phyloP scores from a whole-genome alignment of 2,888 invertebrate genomes.

The Limulus polyphemus region DNA sequence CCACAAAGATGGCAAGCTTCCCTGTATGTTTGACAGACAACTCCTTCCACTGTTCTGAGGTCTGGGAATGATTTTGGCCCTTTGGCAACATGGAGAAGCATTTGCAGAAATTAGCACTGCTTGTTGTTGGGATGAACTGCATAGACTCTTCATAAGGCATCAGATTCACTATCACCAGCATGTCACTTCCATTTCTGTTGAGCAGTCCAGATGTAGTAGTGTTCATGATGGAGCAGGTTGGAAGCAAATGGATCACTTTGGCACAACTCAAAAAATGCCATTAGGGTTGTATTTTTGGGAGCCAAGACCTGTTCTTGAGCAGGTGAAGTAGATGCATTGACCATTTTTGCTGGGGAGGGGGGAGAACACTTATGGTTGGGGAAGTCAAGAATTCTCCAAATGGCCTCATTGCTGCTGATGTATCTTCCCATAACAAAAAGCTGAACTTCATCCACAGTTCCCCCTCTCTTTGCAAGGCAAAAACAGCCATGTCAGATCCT shows the following conservation, averaged over 20 bases:
- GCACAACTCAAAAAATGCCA: conserved; percentile 28
- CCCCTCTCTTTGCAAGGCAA: too few relatives aligned
- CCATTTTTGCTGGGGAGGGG: too few relatives aligned
- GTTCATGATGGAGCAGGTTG: conserved; percentile 5
- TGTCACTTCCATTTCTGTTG: conserved; percentile 7
- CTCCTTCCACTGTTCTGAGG: conserved; percentile 27
- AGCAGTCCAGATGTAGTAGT: conserved; percentile 14
- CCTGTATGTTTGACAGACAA: too few relatives aligned
- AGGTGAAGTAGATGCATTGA: conserved; percentile 22
- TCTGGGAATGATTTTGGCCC: conserved; percentile 28
- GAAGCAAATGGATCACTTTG: conserved; percentile 26
- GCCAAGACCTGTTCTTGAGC: conserved; percentile 9
- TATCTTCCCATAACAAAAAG: too few relatives aligned
- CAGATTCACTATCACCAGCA: conserved; percentile 3
- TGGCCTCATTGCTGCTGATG: too few relatives aligned
- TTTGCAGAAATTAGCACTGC: conserved; percentile 27
- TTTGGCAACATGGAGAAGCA: too few relatives aligned
- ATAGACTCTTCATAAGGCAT: conserved; percentile 25
- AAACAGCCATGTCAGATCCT: conserved; percentile 26
- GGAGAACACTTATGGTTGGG: too few relatives aligned
- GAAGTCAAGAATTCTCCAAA: too few relatives aligned
- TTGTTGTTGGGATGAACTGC: conserved; percentile 25
- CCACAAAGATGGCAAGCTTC: neutral
- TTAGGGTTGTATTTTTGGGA: too few relatives aligned
- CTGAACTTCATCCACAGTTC: too few relatives aligned